A percentile compares a stretch with the other conserved stretches of the same genome.
phyloP scores from a whole-genome alignment of 2,113 vertebrate species.

The Paedocypris sp. region DNA sequence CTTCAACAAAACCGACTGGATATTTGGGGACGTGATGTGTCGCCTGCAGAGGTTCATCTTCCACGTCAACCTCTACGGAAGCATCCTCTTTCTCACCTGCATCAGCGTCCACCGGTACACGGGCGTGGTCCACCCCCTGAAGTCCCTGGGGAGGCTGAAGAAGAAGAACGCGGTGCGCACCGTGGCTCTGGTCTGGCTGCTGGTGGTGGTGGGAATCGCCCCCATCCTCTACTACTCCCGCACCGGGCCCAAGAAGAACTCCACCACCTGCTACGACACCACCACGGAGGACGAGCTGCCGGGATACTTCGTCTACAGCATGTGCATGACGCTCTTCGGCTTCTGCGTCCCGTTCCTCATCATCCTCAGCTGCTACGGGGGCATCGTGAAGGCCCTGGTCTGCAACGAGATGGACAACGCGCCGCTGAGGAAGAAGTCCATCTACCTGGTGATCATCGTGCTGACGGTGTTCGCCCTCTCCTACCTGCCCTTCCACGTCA shows the following conservation, averaged over 20 bases:
- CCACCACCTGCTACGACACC: conserved; percentile 51
- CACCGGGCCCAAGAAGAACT: accelerated
- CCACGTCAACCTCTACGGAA: conserved; percentile 70
- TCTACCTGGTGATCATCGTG: conserved; percentile 88
- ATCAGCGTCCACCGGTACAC: conserved; percentile 71
- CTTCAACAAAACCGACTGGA: conserved; percentile 43
- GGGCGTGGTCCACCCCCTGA: conserved; percentile 65
- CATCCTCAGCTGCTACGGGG: conserved; percentile 77
- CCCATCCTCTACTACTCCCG: conserved; percentile 58
- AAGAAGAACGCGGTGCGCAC: conserved; percentile 15
- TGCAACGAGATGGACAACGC: conserved; percentile 51
- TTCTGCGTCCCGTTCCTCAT: conserved; percentile 66
- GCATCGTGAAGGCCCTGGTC: conserved; percentile 76
- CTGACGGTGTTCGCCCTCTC: conserved; percentile 77
- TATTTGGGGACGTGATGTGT: conserved; percentile 62
- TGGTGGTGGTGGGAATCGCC: conserved; percentile 51
- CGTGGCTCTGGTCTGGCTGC: conserved; percentile 48
- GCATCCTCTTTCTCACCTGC: conserved; percentile 71
- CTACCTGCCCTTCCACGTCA: conserved; percentile 90
- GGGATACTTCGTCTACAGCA: conserved; percentile 53
- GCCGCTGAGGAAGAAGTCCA: conserved; percentile 73
- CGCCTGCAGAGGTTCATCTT: conserved; percentile 58
- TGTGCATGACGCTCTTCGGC: conserved; percentile 53
- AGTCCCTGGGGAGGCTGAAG: conserved; percentile 48
- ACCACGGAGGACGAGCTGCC: conserved; percentile 3